Base-by-base conservation (phyloP, 2,888 invertebrate genomes). In the Drosophila tanythrix region DNA sequence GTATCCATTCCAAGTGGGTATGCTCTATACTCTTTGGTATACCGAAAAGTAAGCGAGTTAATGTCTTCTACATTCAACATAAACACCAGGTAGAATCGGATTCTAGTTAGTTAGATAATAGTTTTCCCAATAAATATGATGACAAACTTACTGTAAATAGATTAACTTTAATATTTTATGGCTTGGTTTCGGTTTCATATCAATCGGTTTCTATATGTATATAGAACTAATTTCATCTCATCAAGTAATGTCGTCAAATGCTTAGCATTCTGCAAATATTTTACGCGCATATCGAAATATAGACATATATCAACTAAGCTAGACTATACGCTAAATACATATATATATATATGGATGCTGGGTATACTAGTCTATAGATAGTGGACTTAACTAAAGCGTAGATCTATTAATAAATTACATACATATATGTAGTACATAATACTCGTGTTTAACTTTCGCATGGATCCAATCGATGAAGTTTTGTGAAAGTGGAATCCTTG, bases 111-210 rank as follows among this genome's bases (percentile, higher is more conserved):
- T n/a, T n/a, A n/a, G n/a, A n/a, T 3, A 25, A 18, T 3, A 15
- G 13, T 7, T n/a, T 18, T 5, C 2, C 25, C 31, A 15, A 46
- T 18, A 21, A 38, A 59, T 43, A 33, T 18, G 8, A 31, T 1
- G n/a, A n/a, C 1, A 38, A 18, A 8, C 18, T 66, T 59, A 62
- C 31, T 70, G 75, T 70, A 74, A 83, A 78, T 87, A 75, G 58
- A 81, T 74, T 59, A 84, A 76, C 74, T 88, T 87, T 68, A 76
- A 74, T 89, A 59, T 87, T 70, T 81, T 83, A 84, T 89, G 84
- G 89, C 84, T 88, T 84, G 69, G 74, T 76, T 84, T 89, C 68
- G 56, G 52, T 76, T 62, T 70, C 61, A 70, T 53, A 50, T 76
- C 51, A 66, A 81, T 68, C 64, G 36, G 8, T 64, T 56, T 58